Evolutionary conservation across 1,140 invertebrate species (phyloP), one percentile per base, ranked within the genome.

Genomic region (Ostrea edulis): DNA sequence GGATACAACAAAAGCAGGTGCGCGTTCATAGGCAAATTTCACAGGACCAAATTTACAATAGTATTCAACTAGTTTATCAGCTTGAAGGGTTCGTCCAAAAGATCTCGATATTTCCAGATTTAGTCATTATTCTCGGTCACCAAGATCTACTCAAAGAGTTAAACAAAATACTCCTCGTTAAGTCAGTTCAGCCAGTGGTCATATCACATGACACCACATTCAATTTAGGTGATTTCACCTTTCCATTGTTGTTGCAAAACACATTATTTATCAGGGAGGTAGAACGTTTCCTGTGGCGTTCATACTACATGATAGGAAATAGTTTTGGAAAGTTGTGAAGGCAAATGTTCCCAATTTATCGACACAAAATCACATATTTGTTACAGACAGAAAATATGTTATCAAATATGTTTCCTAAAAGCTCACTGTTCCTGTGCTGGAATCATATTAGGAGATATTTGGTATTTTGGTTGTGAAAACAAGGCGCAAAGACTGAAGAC

Each of bases 181-280:
- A 81, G 44, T 88, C 87, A 17, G 87, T 84, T 51, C 62, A 88
- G 25, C 58, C 82, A 11, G 22, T 55, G 12, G 22, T 83, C 5
- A 35, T 88, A 8, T 88, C 87, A 20, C 85, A 88, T 35, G 87
- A 85, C 35, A 88, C 83, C 20, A 88, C 87, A 29, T 88, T 88
- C 65, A 54, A 88, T 14, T 52, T 88, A 20, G 87, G 82, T 0
- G 87, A 88, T 85, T 88, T 85, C 25, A 84, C 17, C 58, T 20
- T 88, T 17, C 84, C 82, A 4, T 62, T 84, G 14, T 44, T 84
- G 51, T 82, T 88, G 22, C 54, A 22, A 25, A 82, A 87, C 12
- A 55, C 71, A 17, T n/a, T 87, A 1, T 84, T 87, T n/a, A n/a
- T n/a, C 62, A 88, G 85, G 82, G 83, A n/a, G 83, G 52, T 8